Evolutionary conservation across 1,140 invertebrate genomes (phyloP), one percentile per base, ranked within the genome.

Genomic region (Eulimnadia texana): DNA sequence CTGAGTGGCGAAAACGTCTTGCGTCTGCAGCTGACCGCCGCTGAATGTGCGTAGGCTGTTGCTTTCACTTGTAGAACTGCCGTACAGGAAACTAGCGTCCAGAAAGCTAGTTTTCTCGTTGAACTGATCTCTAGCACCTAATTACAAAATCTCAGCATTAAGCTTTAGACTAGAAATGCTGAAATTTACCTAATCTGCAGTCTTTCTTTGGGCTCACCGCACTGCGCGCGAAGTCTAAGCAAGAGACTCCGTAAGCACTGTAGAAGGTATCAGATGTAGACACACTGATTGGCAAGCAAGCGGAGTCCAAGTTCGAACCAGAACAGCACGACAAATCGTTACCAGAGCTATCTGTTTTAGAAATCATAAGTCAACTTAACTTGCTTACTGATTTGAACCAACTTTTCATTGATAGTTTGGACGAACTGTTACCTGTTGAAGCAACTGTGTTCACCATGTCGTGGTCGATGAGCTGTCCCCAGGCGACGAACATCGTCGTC

Each of bases 91-190:
- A 0, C 85, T 88, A 0, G 78, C 81, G 70, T 90, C 87, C 63
- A 90, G 70, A 68, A 78, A 82, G 55, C 84, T 82, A 1, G 84
- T 84, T 1, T 82, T 84, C 72, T 83, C 81, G 70, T 89, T 90
- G 19, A 96, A 71, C 70, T 97, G 93, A 71, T 96, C 83, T 10
- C 93, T 74, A 11, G 85, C 84, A 22, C 82, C 78, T 42, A 42
- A 42, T 42, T 6, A 9, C 6, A 42, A 42, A 9, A 42, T 42
- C 33, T 79, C 67, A 22, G 57, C 65, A 54, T 9, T 16, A 9
- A 16, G 16, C 6, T 42, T 42, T 42, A 42, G 33, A 42, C 33
- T 42, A 9, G 33, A 42, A 42, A 42, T n/a, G n/a, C n/a, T n/a
- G n/a, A n/a, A n/a, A n/a, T n/a, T 73, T 67, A 78, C 77, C 78